A percentile compares a stretch with the other conserved stretches of the same genome.
phyloP scores from a whole-genome alignment of 1,140 invertebrate genomes.

The Elysia chlorotica region DNA sequence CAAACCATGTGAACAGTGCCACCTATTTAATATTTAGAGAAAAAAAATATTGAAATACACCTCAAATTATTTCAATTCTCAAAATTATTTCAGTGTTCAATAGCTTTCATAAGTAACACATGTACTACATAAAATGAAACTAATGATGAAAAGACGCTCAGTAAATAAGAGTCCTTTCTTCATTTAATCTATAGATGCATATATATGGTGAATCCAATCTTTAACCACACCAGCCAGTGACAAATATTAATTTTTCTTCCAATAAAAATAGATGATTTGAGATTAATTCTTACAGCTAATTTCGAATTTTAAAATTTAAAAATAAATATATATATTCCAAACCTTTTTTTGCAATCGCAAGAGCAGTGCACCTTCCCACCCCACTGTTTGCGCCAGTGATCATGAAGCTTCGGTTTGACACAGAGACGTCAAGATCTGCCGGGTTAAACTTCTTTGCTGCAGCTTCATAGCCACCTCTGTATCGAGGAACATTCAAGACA shows the following conservation, averaged over 20 bases:
- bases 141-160: not conserved
- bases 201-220: too few species aligned
- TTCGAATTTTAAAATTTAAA: too few species aligned
- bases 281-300: too few species aligned
- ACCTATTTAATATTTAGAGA: slow-evolving; percentile 52
- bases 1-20: slow-evolving; percentile 65
- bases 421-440: slow-evolving; percentile 63
- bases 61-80: not conserved
- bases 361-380: slow-evolving; percentile 57
- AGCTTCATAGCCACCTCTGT: slow-evolving; percentile 59
- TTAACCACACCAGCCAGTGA: too few species aligned
- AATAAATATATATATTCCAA: too few species aligned
- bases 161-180: not conserved
- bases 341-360: slow-evolving; percentile 53
- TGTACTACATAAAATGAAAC: not conserved
- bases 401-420: slow-evolving; percentile 59
- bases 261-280: too few species aligned
- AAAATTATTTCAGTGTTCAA: not conserved
- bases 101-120: not conserved
- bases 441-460: slow-evolving; percentile 61
- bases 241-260: too few species aligned
- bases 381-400: slow-evolving; percentile 65
- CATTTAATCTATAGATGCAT: not conserved
- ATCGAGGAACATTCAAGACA: not conserved
- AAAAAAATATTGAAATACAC: not conserved